phyloP scores from a whole-genome alignment of 2,113 vertebrate genomes.

The Pelodiscus sinensis region DNA sequence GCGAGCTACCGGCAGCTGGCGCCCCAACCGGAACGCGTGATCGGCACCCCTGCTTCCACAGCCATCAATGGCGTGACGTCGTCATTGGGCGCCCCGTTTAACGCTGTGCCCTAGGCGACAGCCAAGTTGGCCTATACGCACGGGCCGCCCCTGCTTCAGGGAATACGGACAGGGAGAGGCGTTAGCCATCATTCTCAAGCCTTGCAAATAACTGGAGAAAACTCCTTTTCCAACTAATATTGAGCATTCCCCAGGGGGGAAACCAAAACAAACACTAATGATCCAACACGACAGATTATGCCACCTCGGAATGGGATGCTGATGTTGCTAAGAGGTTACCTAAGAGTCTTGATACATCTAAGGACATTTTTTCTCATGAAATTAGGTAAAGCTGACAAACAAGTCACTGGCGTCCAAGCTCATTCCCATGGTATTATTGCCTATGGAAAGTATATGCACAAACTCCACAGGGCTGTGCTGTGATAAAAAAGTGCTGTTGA shows the following conservation, averaged over 20 bases:
- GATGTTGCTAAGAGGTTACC: not conserved
- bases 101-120: no score
- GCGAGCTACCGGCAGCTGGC: no score
- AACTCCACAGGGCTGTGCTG: not conserved
- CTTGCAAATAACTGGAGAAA: not conserved
- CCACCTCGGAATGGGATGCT: not conserved
- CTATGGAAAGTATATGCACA: fast-evolving
- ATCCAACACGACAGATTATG: not conserved
- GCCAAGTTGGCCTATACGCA: no score
- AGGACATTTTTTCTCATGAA: not conserved
- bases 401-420: not conserved
- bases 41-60: no score
- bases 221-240: not conserved
- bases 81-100: no score
- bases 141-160: not conserved
- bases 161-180: not conserved
- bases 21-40: no score
- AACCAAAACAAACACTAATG: not conserved
- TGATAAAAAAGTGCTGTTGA: not conserved
- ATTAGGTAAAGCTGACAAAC: not conserved
- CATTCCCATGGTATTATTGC: fast-evolving
- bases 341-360: not conserved
- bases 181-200: not conserved
- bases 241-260: not conserved
- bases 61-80: no score